Evolutionary conservation across 2,797 vertebrate genomes (phyloP).

Genomic region (Alca torda): DNA sequence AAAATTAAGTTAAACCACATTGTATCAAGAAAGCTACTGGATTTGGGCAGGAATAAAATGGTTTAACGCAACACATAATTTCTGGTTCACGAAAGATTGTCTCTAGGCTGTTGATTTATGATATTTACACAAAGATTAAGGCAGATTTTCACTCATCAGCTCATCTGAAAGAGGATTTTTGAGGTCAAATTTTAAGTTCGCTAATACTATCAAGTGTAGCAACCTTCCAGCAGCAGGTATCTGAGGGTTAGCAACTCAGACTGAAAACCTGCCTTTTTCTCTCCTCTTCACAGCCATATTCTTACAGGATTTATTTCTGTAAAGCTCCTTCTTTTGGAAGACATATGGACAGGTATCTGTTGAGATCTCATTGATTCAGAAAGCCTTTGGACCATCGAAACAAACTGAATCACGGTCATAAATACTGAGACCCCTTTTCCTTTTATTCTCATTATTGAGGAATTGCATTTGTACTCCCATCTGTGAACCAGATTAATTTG

Average conservation of each 20-base stretch:
- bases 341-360: background rate
- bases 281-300: background rate
- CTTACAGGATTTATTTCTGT: background rate
- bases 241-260: background rate
- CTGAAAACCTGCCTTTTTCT: background rate
- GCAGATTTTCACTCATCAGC: conserved; percentile 26
- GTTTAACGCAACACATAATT: background rate
- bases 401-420: background rate
- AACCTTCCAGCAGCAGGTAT: background rate
- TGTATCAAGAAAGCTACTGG: background rate
- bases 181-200: background rate
- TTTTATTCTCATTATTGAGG: conserved; percentile 17
- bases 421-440: background rate
- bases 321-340: background rate
- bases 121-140: background rate
- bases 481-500: conserved; percentile 70
- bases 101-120: background rate
- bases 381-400: background rate
- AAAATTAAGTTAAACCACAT: background rate
- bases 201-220: background rate
- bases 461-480: conserved; percentile 66
- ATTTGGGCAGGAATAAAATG: background rate
- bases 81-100: background rate
- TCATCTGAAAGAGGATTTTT: background rate
- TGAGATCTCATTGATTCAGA: background rate